Percentiles rank a stretch among this genome's conserved stretches.
Conservation (phyloP, 2,888 invertebrate species). For the Tineola bisselliella region DNA sequence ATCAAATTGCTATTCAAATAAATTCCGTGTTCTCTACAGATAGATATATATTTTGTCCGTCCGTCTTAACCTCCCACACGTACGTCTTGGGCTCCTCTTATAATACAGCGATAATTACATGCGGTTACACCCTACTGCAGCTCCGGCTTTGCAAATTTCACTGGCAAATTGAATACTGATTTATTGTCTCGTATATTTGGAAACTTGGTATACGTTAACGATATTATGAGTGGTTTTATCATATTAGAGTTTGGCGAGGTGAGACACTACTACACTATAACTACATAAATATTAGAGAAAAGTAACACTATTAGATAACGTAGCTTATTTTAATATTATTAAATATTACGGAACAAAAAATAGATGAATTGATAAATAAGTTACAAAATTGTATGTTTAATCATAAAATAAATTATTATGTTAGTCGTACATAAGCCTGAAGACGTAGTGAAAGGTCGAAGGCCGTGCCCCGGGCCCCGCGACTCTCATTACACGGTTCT, state of each 20-base stretch:
- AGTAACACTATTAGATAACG: too few species aligned
- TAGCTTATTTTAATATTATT: too few species aligned
- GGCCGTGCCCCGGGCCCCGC: constrained; percentile 13
- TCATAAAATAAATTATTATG: not conserved
- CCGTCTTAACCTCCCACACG: not conserved
- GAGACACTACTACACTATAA: too few species aligned
- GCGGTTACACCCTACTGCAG: constrained; percentile 8
- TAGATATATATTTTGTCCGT: not conserved
- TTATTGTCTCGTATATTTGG: constrained; percentile 6
- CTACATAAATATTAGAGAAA: too few species aligned
- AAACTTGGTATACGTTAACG: constrained; percentile 2
- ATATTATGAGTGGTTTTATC: not conserved
- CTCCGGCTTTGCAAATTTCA: constrained; percentile 10
- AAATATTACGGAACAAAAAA: too few species aligned
- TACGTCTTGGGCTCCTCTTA: not conserved
- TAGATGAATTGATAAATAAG: not conserved
- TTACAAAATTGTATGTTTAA: not conserved
- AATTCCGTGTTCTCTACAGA: not conserved
- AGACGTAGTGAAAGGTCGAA: constrained; percentile 12
- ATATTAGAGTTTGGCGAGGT: too few species aligned
- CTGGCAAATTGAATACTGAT: constrained; percentile 13
- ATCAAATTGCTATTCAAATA: not conserved
- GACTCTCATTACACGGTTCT: constrained; percentile 32
- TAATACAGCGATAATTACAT: constrained; percentile 13
- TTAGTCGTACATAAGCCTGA: not conserved